These are phyloP conservation scores for Daktulosphaira vitifoliae DNA, from an alignment of 1,140 invertebrate species.

Conservation along the genomic window DNA sequence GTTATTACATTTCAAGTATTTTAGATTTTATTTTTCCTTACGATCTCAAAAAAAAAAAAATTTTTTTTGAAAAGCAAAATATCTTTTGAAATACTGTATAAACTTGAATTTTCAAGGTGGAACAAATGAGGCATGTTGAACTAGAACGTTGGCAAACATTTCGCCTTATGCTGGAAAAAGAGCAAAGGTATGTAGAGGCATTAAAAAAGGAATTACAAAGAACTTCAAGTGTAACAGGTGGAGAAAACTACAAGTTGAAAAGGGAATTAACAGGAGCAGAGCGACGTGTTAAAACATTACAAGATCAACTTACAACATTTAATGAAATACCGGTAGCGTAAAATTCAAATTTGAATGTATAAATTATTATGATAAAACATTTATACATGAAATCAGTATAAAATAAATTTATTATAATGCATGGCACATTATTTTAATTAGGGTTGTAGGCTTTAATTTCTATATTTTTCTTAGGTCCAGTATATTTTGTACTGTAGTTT, in stretches of 20 bases:
- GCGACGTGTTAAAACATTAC: constrained; percentile 52
- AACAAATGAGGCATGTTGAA: constrained; percentile 66
- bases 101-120: constrained; percentile 39
- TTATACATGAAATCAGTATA: too few species aligned
- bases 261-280: constrained; percentile 52
- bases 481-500: too few species aligned
- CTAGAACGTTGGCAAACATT: constrained; percentile 65
- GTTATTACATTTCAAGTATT: too few species aligned
- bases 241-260: constrained; percentile 43
- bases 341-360: too few species aligned
- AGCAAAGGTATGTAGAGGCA: constrained; percentile 63
- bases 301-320: constrained; percentile 48
- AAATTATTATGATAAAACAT: too few species aligned
- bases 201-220: constrained; percentile 53
- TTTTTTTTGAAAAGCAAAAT: too few species aligned
- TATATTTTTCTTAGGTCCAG: too few species aligned
- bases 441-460: too few species aligned
- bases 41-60: too few species aligned
- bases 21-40: too few species aligned
- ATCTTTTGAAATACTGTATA: constrained; percentile 54
- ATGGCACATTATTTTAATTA: too few species aligned
- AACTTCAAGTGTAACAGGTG: constrained; percentile 45
- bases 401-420: too few species aligned
- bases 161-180: constrained; percentile 69
- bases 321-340: constrained; percentile 23